Evolutionary conservation across 1,140 invertebrate genomes (phyloP), one percentile per base, ranked within the genome.

Genomic region (Eumaeus atala): DNA sequence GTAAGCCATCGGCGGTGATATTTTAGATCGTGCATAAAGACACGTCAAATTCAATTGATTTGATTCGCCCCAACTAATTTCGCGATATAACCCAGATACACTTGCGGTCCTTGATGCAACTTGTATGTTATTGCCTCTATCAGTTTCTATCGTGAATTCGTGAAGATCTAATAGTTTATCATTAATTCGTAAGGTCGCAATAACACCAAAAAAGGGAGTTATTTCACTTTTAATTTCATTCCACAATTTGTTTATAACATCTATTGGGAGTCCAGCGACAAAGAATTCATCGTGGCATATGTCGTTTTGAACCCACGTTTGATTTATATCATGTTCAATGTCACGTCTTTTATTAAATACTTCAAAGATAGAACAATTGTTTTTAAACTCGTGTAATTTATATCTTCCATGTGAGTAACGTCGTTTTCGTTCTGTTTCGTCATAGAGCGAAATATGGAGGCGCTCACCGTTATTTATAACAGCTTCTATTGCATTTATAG

Each of bases 41-140:
- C 83, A 86, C n/a, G 79, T 74, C 37, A 86, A 58, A 65, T 84
- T 86, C n/a, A 86, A 57, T 28, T 51, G 64, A 16, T 77, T 74
- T 6, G 77, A 77, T 34, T 67, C 70, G 18, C 77, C 81, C 83
- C 77, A 83, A 51, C 57, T 57, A 33, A 60, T 76, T 71, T 86
- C 83, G 17, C 77, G 68, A 58, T 86, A 86, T 6, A 67, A 72
- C 28, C 72, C 71, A 12, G 83, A 86, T 28, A 84, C 51, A 61
- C 83, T 86, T 5, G 83, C 79, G 9, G 76, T 77, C 51, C 70
- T 65, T 33, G 83, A 83, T 8, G 83, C 82, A 10, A 86, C 54
- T 48, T 82, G 77, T 9, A 78, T 37, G 34, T 55, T 69, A 33
- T 66, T 66, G 36, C 76, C 66, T 59, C 70, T 78, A 53, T 61